These are phyloP conservation scores for Dynastes maya DNA, from an alignment of 2,888 invertebrate genomes.

Conservation along the genomic window DNA sequence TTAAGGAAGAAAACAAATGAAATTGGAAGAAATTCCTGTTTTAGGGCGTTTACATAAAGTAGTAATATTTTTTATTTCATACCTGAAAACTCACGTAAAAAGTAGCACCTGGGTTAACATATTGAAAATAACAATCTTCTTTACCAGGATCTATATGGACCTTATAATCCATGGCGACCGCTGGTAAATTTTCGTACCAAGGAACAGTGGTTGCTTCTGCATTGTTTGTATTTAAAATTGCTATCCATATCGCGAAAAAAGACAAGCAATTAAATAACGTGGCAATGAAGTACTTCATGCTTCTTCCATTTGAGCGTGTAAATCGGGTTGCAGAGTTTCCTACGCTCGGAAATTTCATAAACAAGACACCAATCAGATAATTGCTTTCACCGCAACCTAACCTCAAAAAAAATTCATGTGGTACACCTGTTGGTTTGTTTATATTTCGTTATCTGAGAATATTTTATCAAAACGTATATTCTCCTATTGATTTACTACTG, in stretches of 20 bases:
- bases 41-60: background rate
- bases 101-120: conserved; percentile 92
- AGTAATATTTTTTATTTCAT: background rate
- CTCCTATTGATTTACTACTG: background rate
- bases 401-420: background rate
- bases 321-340: conserved; percentile 43
- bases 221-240: conserved; percentile 50
- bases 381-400: background rate
- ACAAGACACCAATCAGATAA: background rate
- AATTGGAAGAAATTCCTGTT: background rate
- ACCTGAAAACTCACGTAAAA: conserved; percentile 95
- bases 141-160: conserved; percentile 95
- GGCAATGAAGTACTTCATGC: conserved; percentile 53
- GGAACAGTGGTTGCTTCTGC: conserved; percentile 73
- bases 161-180: conserved; percentile 96
- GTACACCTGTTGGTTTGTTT: conserved; percentile 3
- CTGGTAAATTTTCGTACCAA: conserved; percentile 91
- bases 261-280: conserved; percentile 58
- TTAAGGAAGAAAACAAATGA: background rate
- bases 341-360: background rate
- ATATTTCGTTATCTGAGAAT: background rate
- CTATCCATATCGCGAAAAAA: conserved; percentile 55
- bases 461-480: background rate
- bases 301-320: conserved; percentile 40
- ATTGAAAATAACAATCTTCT: conserved; percentile 97